Evolutionary conservation across 2,888 invertebrate species (phyloP).

Genomic region (Falcaria lacertinaria): DNA sequence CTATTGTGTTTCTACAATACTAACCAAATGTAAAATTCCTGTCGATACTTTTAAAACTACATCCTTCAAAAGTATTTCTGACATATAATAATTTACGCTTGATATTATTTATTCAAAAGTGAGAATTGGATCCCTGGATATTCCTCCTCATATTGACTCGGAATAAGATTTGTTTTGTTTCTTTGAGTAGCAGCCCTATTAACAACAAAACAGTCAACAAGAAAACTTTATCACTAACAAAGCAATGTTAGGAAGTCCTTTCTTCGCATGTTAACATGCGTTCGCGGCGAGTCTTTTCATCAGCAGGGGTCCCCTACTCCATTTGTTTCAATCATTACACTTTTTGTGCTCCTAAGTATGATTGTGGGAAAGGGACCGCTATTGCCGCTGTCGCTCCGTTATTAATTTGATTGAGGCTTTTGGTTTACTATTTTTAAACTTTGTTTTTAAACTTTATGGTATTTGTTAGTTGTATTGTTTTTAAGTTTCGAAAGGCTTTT

Average conservation of each 20-base stretch:
- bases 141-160: too few relatives aligned
- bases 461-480: background rate
- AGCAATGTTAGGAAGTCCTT: slow-evolving; percentile 27
- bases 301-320: slow-evolving; percentile 65
- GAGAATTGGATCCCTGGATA: too few relatives aligned
- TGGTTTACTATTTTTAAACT: slow-evolving; percentile 48
- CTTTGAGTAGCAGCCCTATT: too few relatives aligned
- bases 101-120: too few relatives aligned
- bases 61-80: too few relatives aligned
- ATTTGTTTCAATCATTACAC: slow-evolving; percentile 59
- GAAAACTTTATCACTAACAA: slow-evolving; percentile 15
- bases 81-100: too few relatives aligned
- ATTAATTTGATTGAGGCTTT: slow-evolving; percentile 63
- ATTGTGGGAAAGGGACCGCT: slow-evolving; percentile 66
- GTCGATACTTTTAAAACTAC: too few relatives aligned
- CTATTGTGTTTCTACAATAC: too few relatives aligned
- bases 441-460: slow-evolving; percentile 9
- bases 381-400: slow-evolving; percentile 39
- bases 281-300: slow-evolving; percentile 58
- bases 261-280: slow-evolving; percentile 55
- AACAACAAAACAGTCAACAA: slow-evolving; percentile 1
- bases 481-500: background rate
- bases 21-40: too few relatives aligned
- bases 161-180: too few relatives aligned
- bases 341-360: slow-evolving; percentile 59